phyloP scores from a whole-genome alignment of 2,797 vertebrate genomes.

The Cynodonichthys magdalenae region DNA sequence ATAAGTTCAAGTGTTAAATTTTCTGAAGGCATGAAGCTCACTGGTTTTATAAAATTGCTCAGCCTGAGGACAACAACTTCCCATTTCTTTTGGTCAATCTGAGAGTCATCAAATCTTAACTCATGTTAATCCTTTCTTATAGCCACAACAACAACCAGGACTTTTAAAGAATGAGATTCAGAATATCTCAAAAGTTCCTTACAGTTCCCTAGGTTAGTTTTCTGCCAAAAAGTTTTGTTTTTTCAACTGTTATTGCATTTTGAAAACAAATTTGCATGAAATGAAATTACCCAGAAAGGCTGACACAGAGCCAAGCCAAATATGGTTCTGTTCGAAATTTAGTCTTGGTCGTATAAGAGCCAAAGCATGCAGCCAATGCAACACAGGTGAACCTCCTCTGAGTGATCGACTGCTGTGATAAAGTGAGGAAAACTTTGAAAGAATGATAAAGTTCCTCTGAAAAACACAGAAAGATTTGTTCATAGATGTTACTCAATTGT shows the following conservation, averaged over 20 bases:
- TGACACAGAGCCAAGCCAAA: constrained; percentile 22
- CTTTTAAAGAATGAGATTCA: constrained; percentile 32
- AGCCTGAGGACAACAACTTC: neutral
- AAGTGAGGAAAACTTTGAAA: neutral
- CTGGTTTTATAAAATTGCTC: neutral
- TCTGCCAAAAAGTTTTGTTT: constrained; percentile 35
- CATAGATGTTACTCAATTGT: too few relatives aligned
- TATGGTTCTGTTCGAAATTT: constrained; percentile 24
- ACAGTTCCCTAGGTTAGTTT: constrained; percentile 21
- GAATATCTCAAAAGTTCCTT: constrained; percentile 22
- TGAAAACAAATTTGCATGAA: constrained; percentile 55
- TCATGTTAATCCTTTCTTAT: constrained; percentile 30
- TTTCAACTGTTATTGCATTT: constrained; percentile 39
- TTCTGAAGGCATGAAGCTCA: neutral
- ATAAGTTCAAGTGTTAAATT: neutral
- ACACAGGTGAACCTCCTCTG: constrained; percentile 32
- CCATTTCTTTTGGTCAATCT: neutral
- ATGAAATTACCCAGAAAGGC: constrained; percentile 47
- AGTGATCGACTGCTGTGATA: neutral
- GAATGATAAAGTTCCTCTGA: neutral
- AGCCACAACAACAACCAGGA: constrained; percentile 8
- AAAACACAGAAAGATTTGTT: too few relatives aligned
- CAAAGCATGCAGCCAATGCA: constrained; percentile 24
- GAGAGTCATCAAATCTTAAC: constrained; percentile 1
- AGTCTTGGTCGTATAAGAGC: constrained; percentile 8